Conservation (phyloP, 2,113 vertebrate genomes). For the Gavialis gangeticus region DNA sequence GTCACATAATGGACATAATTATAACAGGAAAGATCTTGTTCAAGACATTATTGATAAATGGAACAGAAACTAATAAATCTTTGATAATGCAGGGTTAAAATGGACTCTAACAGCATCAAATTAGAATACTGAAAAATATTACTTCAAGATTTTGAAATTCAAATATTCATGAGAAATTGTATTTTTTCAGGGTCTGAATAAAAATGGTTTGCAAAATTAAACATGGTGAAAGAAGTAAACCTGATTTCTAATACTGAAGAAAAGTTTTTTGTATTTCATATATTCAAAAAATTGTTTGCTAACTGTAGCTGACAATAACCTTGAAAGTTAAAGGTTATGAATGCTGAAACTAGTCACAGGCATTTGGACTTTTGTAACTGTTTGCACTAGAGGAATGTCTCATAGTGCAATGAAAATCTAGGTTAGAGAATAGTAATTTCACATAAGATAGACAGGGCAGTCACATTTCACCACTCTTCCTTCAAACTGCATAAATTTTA, state of each 20-base stretch:
- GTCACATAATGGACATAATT: neutral
- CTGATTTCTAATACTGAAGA: neutral
- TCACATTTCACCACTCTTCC: neutral
- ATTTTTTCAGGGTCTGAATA: neutral
- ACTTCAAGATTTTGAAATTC: neutral
- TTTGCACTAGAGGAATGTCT: neutral
- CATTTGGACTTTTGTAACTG: neutral
- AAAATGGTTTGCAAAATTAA: neutral
- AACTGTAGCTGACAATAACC: neutral
- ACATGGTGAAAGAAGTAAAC: neutral
- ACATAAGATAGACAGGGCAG: neutral
- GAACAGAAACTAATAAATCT: neutral
- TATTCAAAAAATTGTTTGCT: neutral
- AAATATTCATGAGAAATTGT: neutral
- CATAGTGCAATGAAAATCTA: neutral
- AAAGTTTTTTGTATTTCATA: neutral
- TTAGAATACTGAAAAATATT: neutral
- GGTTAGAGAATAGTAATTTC: constrained; percentile 11
- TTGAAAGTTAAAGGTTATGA: neutral
- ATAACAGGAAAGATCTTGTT: neutral
- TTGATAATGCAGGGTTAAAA: neutral
- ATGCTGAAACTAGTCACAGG: constrained; percentile 1
- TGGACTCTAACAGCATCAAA: neutral
- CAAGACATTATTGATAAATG: neutral
- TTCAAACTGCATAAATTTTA: constrained; percentile 35